Conservation (phyloP, 1,140 invertebrate genomes). For the Bombyx mori region ASM3026992v2 NC_085120.1:2409001-2409500, state of each 20-base stretch:
- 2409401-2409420: slow-evolving; percentile 16
- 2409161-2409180: background rate
- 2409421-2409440: slow-evolving; percentile 11
- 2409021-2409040: slow-evolving; percentile 17
- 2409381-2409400: slow-evolving; percentile 11
- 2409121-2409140: background rate
- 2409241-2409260: too few species aligned
- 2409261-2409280: too few species aligned
- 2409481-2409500: slow-evolving; percentile 12
- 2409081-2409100: too few species aligned
- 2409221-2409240: too few species aligned
- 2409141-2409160: background rate
- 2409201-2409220: too few species aligned
- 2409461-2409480: too few species aligned
- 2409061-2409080: background rate
- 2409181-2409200: too few species aligned
- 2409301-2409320: slow-evolving; percentile 5
- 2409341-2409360: too few species aligned
- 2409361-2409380: slow-evolving; percentile 7
- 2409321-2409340: slow-evolving; percentile 8
- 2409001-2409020: slow-evolving; percentile 17
- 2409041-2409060: background rate
- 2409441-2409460: too few species aligned
- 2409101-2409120: background rate
- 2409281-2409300: too few species aligned